Conservation (phyloP, 2,888 invertebrate genomes). For the Brenthis hecate region DNA sequence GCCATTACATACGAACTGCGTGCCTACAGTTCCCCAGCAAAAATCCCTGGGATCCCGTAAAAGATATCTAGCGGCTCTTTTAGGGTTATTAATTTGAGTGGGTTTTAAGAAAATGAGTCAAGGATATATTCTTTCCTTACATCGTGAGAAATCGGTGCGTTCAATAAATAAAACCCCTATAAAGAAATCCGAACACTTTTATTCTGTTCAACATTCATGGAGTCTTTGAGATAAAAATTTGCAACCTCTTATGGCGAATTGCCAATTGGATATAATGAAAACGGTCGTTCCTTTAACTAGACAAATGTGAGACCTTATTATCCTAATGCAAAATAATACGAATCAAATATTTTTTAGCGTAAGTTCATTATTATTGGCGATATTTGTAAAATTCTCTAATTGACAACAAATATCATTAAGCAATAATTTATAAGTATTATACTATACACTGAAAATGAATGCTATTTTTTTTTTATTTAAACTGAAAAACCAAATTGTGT, state of each 20-base stretch:
- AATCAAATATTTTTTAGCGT: constrained; percentile 21
- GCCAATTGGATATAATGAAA: constrained; percentile 67
- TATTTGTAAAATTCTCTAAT: constrained; percentile 32
- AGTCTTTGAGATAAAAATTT: constrained; percentile 47
- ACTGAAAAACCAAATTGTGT: constrained; percentile 52
- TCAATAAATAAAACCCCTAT: constrained; percentile 66
- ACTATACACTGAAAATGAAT: constrained; percentile 43
- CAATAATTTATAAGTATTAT: neutral
- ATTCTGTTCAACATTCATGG: constrained; percentile 61
- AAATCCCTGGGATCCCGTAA: constrained; percentile 75
- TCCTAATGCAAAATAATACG: constrained; percentile 29
- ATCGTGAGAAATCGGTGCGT: constrained; percentile 64
- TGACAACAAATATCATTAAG: too few species aligned
- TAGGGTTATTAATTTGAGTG: constrained; percentile 79
- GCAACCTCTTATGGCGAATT: constrained; percentile 58
- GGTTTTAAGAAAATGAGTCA: constrained; percentile 77
- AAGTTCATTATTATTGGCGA: neutral
- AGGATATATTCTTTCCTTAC: constrained; percentile 67
- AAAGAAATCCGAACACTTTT: constrained; percentile 72
- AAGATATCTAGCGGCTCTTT: constrained; percentile 75
- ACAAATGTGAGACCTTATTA: constrained; percentile 30
- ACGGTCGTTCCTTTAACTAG: constrained; percentile 24
- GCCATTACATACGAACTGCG: constrained; percentile 52
- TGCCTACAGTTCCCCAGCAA: constrained; percentile 57
- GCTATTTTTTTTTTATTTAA: neutral